Evolutionary conservation across 2,888 invertebrate species (phyloP), one percentile per base, ranked within the genome.

Genomic region (Aphodius sticticus): DNA sequence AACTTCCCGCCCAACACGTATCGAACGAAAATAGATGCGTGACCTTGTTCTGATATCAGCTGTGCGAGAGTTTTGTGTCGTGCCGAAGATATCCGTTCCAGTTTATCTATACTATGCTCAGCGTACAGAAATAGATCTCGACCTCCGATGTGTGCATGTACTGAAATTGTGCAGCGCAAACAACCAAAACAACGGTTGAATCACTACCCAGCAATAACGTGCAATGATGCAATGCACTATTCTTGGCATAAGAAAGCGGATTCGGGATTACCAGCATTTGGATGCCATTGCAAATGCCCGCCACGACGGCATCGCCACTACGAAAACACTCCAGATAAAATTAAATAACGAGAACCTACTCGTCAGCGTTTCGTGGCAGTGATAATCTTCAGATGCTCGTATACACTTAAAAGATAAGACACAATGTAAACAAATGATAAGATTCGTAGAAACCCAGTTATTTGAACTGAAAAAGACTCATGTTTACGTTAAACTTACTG

Each of bases 21-120:
- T 53, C 53, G 53, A 53, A 53, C 53, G 53, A 53, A 53, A 53
- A 53, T 53, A 53, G 53, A 53, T 53, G 53, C 53, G 53, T 53
- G 53, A 53, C 53, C 53, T 53, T 53, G 53, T 12, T 53, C 53
- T 53, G 53, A 53, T 53, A 53, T 53, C 53, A 53, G 53, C 53
- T 53, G 53, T 53, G 53, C 53, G 53, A 53, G 53, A 9, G 53
- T 53, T 53, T 53, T 53, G 53, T 53, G 53, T 53, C 53, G 12
- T 12, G 12, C 9, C 53, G 53, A 53, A 53, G 53, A 53, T 53
- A 53, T 53, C 53, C 53, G 53, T 12, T 53, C 53, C 53, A 53
- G 53, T 53, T 53, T 53, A 53, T 53, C 53, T 53, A 53, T 9
- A 53, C 12, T 53, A 53, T 53, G 53, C 53, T 53, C 53, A 53